These are phyloP conservation scores for Trypoxylon attenuatum DNA, from an alignment of 2,888 invertebrate species.

Conservation along the genomic window DNA sequence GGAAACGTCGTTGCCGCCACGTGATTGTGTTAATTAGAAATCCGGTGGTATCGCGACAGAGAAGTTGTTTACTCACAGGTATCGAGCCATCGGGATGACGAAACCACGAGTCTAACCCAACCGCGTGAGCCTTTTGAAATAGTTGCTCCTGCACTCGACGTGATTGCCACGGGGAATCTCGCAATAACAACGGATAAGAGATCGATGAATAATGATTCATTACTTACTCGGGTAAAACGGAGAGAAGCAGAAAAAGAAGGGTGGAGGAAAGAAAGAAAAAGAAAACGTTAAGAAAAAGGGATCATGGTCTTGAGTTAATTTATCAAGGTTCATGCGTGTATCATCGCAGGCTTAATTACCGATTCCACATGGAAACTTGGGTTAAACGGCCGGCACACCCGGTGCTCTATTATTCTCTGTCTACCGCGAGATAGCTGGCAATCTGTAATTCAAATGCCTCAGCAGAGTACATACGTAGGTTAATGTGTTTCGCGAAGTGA, in stretches of 20 bases:
- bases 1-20: slow-evolving; percentile 6
- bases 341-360: slow-evolving; percentile 24
- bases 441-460: slow-evolving; percentile 30
- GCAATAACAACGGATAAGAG: too few species aligned
- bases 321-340: too few species aligned
- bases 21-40: slow-evolving; percentile 19
- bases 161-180: too few species aligned
- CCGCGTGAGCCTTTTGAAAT: too few species aligned
- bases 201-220: too few species aligned
- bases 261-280: too few species aligned
- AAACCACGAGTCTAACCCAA: neutral
- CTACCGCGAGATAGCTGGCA: slow-evolving; percentile 20
- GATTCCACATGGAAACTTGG: slow-evolving; percentile 26
- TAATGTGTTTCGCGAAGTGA: neutral
- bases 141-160: too few species aligned
- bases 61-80: neutral
- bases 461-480: slow-evolving; percentile 3
- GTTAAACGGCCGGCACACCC: slow-evolving; percentile 12
- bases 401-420: slow-evolving; percentile 22
- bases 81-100: neutral
- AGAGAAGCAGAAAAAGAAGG: too few species aligned
- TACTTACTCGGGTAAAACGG: too few species aligned
- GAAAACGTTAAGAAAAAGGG: too few species aligned
- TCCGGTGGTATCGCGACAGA: neutral
- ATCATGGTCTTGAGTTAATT: too few species aligned